Evolutionary conservation across 1,140 invertebrate species (phyloP), one percentile per base, ranked within the genome.

Genomic region (Limonius californicus): DNA sequence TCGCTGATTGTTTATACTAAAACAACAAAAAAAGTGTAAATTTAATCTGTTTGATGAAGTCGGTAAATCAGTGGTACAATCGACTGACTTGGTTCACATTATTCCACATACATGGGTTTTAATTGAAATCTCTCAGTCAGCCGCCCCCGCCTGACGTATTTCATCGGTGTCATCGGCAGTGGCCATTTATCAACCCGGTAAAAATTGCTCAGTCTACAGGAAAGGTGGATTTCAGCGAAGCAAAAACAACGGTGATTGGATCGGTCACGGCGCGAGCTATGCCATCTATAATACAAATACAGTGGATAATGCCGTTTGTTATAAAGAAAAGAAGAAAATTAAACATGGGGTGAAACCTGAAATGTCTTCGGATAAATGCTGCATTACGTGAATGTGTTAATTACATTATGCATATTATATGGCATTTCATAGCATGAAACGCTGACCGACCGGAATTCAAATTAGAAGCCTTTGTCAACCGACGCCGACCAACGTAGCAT

Each of bases 81-180:
- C 39, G 57, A 47, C 42, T 35, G 57, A 42, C 57, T 60, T 50
- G 45, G 45, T 50, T 30, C 72, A 65, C 63, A 70, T 74, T 75
- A 75, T 75, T 75, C 73, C 73, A 68, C 73, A 68, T 71, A 75
- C 73, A 73, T 74, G 70, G 68, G 71, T 75, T 75, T 75, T 75
- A 75, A 75, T 75, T 75, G 73, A 75, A 75, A 73, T 73, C 70
- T 71, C 72, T 71, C 68, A 68, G 70, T 72, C 67, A 69, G 60
- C 69, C 62, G 55, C 60, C 45, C 61, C 58, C 53, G 54, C 65
- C 64, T 70, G 71, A 73, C 69, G 70, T 74, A 74, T 74, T 74
- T 74, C 73, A 74, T 74, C 72, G 73, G 70, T 74, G 73, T 74
- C 73, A 74, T 74, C 73, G 67, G 72, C 73, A 74, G 72, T 64